Conservation (phyloP, 2,888 invertebrate species). For the Leistus spinibarbis region DNA sequence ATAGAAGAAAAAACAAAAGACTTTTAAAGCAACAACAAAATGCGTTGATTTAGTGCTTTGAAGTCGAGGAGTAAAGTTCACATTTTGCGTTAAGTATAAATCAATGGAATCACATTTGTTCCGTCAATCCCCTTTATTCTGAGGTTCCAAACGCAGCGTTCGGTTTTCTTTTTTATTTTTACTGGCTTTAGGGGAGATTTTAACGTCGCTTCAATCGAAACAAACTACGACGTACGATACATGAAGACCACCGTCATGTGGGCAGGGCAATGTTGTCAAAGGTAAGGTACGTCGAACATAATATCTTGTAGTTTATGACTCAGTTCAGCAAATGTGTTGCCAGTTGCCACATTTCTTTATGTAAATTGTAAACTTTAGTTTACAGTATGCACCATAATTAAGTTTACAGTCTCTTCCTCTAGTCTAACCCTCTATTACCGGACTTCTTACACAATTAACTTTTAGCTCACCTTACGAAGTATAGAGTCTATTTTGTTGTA, state of each 20-base stretch:
- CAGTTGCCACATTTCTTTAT: slow-evolving; percentile 35
- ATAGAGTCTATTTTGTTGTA: too few relatives aligned
- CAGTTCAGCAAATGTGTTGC: slow-evolving; percentile 32
- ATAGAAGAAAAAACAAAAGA: too few relatives aligned
- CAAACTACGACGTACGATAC: background rate
- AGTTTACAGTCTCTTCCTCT: slow-evolving; percentile 22
- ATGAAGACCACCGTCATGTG: background rate
- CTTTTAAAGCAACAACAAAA: background rate
- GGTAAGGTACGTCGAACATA: slow-evolving; percentile 16
- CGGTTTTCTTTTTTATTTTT: background rate
- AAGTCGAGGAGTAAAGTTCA: background rate
- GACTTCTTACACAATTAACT: background rate
- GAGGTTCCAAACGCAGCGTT: background rate
- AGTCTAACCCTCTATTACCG: slow-evolving; percentile 2
- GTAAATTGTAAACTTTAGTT: slow-evolving; percentile 34
- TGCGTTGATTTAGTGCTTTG: background rate
- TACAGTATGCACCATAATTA: slow-evolving; percentile 24
- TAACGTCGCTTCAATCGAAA: background rate
- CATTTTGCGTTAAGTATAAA: slow-evolving; percentile 4
- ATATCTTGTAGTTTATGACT: background rate
- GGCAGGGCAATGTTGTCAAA: background rate
- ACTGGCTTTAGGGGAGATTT: background rate
- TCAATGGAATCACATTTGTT: slow-evolving; percentile 7
- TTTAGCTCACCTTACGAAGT: too few relatives aligned
- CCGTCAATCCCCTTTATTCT: background rate